These are phyloP conservation scores for Porphyrio hochstetteri DNA, from an alignment of 2,113 vertebrate species.

Conservation along the genomic window DNA sequence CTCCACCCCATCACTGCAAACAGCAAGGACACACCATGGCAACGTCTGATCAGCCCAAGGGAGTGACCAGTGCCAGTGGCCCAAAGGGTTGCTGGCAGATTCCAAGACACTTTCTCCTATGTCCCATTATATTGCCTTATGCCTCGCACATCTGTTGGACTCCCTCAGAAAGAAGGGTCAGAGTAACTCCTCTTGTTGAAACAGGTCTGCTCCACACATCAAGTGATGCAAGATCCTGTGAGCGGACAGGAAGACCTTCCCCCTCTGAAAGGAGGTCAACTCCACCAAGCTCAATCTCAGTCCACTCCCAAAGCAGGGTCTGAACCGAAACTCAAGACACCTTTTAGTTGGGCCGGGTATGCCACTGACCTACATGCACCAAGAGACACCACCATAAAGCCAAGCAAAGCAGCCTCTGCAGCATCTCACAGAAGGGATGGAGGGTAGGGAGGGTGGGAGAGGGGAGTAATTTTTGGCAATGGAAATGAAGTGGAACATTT, in stretches of 20 bases:
- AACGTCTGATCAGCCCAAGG: neutral
- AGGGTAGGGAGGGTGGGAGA: neutral
- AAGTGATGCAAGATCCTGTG: fast-evolving
- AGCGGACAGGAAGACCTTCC: neutral
- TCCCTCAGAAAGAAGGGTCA: neutral
- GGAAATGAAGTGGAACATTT: slow-evolving; percentile 39
- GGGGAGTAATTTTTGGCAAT: neutral
- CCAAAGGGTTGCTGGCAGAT: neutral
- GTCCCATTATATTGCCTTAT: neutral
- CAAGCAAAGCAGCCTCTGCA: neutral
- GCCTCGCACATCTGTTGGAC: neutral
- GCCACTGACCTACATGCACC: neutral
- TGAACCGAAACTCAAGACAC: neutral
- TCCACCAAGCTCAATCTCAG: neutral
- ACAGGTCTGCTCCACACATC: neutral
- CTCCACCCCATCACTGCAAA: neutral
- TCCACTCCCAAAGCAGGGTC: neutral
- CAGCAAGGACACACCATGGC: neutral
- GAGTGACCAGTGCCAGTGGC: neutral
- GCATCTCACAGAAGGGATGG: neutral
- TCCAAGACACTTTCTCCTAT: neutral
- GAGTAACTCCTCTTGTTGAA: neutral
- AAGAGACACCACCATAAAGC: neutral
- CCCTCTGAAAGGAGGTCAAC: neutral
- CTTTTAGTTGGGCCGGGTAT: neutral